Evolutionary conservation across 1,140 invertebrate species (phyloP).

Genomic region (Luehdorfia chinensis): DNA sequence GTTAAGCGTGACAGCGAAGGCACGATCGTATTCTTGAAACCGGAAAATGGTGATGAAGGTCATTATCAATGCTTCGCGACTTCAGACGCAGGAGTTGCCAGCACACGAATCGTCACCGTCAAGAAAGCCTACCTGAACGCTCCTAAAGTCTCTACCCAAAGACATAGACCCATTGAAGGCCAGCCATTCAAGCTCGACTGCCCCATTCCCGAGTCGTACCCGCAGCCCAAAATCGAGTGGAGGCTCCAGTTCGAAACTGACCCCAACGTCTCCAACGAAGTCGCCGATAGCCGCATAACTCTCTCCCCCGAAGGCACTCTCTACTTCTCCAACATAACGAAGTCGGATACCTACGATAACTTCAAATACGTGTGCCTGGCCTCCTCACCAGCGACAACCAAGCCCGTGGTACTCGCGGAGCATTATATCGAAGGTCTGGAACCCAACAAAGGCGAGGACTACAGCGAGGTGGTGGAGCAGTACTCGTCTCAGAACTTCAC

Average conservation of each 20-base stretch:
- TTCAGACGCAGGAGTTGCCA: conserved; percentile 36
- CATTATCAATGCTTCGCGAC: conserved; percentile 43
- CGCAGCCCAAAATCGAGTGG: conserved; percentile 52
- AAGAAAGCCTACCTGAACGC: conserved; percentile 32
- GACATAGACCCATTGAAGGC: conserved; percentile 41
- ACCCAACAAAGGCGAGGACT: conserved; percentile 18
- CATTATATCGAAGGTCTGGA: conserved; percentile 40
- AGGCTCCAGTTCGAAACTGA: conserved; percentile 26
- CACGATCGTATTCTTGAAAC: conserved; percentile 36
- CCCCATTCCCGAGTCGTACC: conserved; percentile 38
- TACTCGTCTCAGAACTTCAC: conserved; percentile 46
- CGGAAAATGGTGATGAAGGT: conserved; percentile 32
- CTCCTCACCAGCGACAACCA: conserved; percentile 33
- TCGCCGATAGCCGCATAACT: conserved; percentile 32
- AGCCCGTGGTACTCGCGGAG: conserved; percentile 39
- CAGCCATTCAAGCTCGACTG: conserved; percentile 47
- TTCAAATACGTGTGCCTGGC: conserved; percentile 52
- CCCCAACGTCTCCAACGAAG: conserved; percentile 22
- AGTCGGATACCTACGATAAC: conserved; percentile 36
- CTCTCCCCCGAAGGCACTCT: conserved; percentile 41
- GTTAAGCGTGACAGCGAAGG: conserved; percentile 31
- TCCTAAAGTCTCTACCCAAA: conserved; percentile 23
- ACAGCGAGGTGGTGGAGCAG: conserved; percentile 36
- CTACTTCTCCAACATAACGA: conserved; percentile 44
- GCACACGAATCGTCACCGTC: conserved; percentile 29